A percentile compares a stretch with the other conserved stretches of the same genome.
These are phyloP conservation scores for Oncorhynchus nerka DNA, from an alignment of 2,113 vertebrate species.

Conservation along the genomic window DNA sequence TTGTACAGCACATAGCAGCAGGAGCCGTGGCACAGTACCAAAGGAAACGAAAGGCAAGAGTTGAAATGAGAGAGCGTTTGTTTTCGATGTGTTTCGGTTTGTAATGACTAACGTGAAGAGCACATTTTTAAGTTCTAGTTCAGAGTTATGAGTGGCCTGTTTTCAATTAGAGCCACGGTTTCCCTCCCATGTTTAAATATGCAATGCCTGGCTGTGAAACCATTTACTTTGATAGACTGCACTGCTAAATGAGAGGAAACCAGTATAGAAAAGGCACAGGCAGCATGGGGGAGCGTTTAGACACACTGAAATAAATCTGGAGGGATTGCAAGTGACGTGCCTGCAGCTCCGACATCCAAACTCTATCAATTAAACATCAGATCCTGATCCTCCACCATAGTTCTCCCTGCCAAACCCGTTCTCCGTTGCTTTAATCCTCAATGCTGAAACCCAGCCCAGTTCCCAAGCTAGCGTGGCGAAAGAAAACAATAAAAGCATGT, in stretches of 20 bases:
- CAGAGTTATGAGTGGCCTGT: not conserved
- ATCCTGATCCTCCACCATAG: slow-evolving; percentile 37
- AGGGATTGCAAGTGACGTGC: slow-evolving; percentile 45
- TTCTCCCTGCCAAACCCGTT: slow-evolving; percentile 50
- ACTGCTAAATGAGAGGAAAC: not conserved
- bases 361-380: slow-evolving; percentile 58
- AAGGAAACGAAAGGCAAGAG: not conserved
- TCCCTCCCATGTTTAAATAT: not conserved
- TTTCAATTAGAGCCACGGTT: slow-evolving; percentile 19
- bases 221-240: slow-evolving; percentile 12
- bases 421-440: slow-evolving; percentile 49
- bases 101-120: not conserved
- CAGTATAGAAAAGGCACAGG: slow-evolving; percentile 11
- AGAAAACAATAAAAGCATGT: slow-evolving; percentile 45
- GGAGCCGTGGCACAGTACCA: not conserved
- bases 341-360: slow-evolving; percentile 33
- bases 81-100: not conserved
- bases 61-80: not conserved
- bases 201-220: not conserved
- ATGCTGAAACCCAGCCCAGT: slow-evolving; percentile 37
- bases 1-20: not conserved
- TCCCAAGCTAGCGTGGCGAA: slow-evolving; percentile 15
- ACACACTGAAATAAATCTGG: slow-evolving; percentile 25
- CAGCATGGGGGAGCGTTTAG: not conserved
- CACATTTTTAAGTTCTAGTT: not conserved